Percentiles rank a stretch among this genome's conserved stretches.
These are phyloP conservation scores for Nephrotoma appendiculata DNA, from an alignment of 2,888 invertebrate species.

Conservation along the genomic window DNA sequence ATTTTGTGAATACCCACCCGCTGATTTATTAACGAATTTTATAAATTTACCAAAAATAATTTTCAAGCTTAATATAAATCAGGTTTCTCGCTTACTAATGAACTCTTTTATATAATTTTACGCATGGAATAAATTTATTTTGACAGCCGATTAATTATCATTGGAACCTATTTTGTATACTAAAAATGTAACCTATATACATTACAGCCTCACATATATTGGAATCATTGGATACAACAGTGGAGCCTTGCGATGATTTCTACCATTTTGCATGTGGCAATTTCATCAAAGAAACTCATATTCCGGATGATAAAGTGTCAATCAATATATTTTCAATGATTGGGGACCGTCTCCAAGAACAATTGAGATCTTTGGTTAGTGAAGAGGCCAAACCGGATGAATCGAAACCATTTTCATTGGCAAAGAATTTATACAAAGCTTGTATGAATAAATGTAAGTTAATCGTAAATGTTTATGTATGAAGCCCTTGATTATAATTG, in stretches of 20 bases:
- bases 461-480: conserved; percentile 1
- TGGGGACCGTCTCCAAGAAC: conserved; percentile 32
- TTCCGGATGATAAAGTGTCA: conserved; percentile 49
- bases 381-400: conserved; percentile 25
- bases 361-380: conserved; percentile 29
- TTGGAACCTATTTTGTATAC: background rate
- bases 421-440: conserved; percentile 31
- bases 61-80: background rate
- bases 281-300: conserved; percentile 48
- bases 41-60: background rate
- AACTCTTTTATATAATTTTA: background rate
- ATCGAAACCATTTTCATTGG: conserved; percentile 29
- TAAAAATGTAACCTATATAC: background rate
- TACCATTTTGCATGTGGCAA: conserved; percentile 62
- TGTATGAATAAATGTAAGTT: conserved; percentile 34
- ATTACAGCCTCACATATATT: conserved; percentile 43
- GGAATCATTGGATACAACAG: conserved; percentile 46
- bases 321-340: conserved; percentile 33
- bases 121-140: background rate
- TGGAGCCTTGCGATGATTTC: conserved; percentile 65
- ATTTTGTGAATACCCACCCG: no score
- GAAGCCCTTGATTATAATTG: conserved; percentile 7
- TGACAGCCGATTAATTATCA: background rate
- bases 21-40: no score
- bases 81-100: background rate